Base-by-base conservation (phyloP, 92 coral and sea anemone species). In the Porites cylindrica region DNA sequence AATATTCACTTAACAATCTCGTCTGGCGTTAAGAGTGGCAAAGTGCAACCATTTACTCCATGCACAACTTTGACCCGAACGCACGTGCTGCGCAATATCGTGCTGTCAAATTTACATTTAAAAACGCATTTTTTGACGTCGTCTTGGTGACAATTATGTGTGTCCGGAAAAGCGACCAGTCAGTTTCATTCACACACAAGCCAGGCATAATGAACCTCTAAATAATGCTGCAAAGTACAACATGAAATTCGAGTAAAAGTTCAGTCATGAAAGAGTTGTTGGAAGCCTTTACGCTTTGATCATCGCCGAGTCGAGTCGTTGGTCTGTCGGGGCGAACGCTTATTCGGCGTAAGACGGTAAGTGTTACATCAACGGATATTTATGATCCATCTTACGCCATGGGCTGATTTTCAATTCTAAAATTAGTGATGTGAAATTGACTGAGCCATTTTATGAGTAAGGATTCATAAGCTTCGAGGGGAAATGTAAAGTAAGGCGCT, bases 131-230 rank as follows among this genome's bases (percentile, higher is more conserved):
- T 29, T 13, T 61, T 71, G 86, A 82, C 75, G 86, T 70, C 71
- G 78, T 6, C 78, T 29, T 82, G 86, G 43, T 56, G 71, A 70
- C 68, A 26, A 10, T 54, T 70, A 60, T 58, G 70, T 2, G 26
- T 80, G 65, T 80, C 84, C 84, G 75, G 84, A 70, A 82, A 75
- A 29, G 70, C 76, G 73, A 29, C 70, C 86, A 68, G 23, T 60
- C 59, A 69, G 52, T 72, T 70, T 71, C 53, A 81, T 82, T 82
- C 32, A 68, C 29, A 23, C 85, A 29, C 8, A 81, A 51, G 66
- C 6, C 53, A 56, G 68, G 10, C 70, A 82, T 78, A 82, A 82
- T 82, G 86, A 72, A 38, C 67, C 69, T 10, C 8, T 13, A 59
- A 82, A 82, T 66, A 81, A 81, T 81, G 29, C 66, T 8, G 13